These are phyloP conservation scores for Mythimna vitellina DNA, from an alignment of 2,888 invertebrate genomes.

Conservation along the genomic window DNA sequence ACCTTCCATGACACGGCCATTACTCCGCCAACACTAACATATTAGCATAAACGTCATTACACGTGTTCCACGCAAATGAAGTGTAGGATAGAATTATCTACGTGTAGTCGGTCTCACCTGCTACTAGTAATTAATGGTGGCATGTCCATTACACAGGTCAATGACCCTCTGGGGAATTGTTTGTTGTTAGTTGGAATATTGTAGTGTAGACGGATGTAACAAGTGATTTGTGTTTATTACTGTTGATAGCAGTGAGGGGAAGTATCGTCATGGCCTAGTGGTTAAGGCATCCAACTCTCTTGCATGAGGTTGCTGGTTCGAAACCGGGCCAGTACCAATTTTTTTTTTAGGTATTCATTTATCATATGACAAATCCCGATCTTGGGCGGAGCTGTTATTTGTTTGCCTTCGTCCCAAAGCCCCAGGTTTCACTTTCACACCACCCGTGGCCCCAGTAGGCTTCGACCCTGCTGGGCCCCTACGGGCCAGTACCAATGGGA, in stretches of 20 bases:
- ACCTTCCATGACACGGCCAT: constrained; percentile 7
- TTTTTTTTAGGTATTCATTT: too few species aligned
- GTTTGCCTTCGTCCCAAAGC: too few species aligned
- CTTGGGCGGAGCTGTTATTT: too few species aligned
- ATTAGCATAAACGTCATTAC: constrained; percentile 28
- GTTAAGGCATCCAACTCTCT: too few species aligned
- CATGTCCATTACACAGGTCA: constrained; percentile 20
- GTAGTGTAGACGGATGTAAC: not conserved
- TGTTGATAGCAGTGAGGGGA: not conserved
- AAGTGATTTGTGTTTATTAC: constrained; percentile 26
- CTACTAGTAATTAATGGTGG: constrained; percentile 40
- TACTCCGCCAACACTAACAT: not conserved
- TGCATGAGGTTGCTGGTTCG: too few species aligned
- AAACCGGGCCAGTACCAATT: too few species aligned
- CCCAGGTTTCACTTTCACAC: too few species aligned
- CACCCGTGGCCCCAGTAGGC: too few species aligned
- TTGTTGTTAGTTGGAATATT: not conserved
- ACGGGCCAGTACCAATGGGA: too few species aligned
- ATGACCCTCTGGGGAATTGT: constrained; percentile 27
- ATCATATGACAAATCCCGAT: too few species aligned
- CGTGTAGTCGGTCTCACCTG: constrained; percentile 34
- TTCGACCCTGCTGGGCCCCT: too few species aligned
- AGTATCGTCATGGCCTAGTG: too few species aligned
- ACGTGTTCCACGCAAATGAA: constrained; percentile 26
- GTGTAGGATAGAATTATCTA: constrained; percentile 12